Evolutionary conservation across 1,140 invertebrate species (phyloP), one percentile per base, ranked within the genome.

Genomic region (Atopsyche davidsoni): DNA sequence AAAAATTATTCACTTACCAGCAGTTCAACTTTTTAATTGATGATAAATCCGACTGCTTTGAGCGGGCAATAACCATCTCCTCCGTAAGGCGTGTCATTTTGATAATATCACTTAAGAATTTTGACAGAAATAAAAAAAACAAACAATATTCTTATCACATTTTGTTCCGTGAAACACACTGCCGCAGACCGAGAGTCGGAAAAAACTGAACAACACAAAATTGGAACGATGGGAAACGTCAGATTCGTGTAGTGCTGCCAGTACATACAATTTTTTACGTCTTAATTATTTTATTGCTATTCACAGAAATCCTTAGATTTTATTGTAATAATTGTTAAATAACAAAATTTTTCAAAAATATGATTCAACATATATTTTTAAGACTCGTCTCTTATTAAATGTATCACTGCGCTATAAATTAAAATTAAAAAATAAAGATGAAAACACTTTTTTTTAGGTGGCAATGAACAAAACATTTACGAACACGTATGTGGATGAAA

Each of bases 31-130:
- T 89, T 70, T 85, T 89, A 40, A 93, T 85, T 53, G 81, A 75
- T 18, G 79, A 69, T 59, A 92, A 75, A 75, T 93, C 89, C 22
- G 88, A 91, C 57, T 86, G 80, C 69, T 87, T 86, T n/a, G 89
- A 86, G 55, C 89, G 75, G 36, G 88, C 87, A 63, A 92, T 81
- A 60, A 93, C 86, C 86, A 92, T 92, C 72, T 92, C 88, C 73
- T 93, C 89, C 6, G 89, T 92, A 57, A 94, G 70, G 42, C 80
- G 82, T 55, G 86, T 83, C 81, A 89, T 89, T 36, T 22, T 65
- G 35, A 53, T 13, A 21, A 21, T 25, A 51, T 38, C 41, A 45
- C 50, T 14, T 10, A 32, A n/a, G 40, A 52, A 43, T 52, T 42
- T 28, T 28, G 21, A 21, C 9, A 14, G 16, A 46, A 46, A 45